Conservation (phyloP, 1,140 invertebrate species). For the Lerema accius region DNA sequence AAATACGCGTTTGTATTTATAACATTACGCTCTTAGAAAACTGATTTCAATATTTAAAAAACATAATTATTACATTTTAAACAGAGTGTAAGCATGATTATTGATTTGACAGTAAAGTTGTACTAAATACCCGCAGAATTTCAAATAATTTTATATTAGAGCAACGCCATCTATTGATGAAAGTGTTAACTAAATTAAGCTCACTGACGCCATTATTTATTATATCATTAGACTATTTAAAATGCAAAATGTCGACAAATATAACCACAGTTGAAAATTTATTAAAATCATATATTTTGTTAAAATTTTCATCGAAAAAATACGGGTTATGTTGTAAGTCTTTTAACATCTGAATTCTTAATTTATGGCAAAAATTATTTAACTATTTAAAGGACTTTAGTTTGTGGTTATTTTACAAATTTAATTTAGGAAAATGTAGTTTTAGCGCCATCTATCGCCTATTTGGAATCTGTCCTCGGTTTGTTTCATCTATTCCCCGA, state of each 20-base stretch:
- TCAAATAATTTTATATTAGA: too few species aligned
- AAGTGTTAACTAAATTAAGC: neutral
- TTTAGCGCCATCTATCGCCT: conserved; percentile 12
- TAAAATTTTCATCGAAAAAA: neutral
- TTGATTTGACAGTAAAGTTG: too few species aligned
- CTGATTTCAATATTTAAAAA: too few species aligned
- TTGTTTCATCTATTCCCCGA: conserved; percentile 12
- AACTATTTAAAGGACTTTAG: neutral
- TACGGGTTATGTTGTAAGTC: neutral
- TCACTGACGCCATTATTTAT: conserved; percentile 27
- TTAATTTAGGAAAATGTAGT: neutral
- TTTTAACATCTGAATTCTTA: neutral
- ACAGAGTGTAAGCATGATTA: too few species aligned
- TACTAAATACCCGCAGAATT: too few species aligned
- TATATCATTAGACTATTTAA: conserved; percentile 1
- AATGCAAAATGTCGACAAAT: neutral
- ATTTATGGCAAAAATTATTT: neutral
- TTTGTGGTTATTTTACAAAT: neutral
- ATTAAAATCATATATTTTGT: neutral
- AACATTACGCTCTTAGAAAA: too few species aligned
- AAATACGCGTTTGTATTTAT: too few species aligned
- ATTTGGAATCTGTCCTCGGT: conserved; percentile 33
- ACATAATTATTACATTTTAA: too few species aligned
- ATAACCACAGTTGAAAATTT: neutral
- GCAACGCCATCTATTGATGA: conserved; percentile 5